Conservation (phyloP, 37 sponge, comb jelly and placozoan species). For the Diacarnus erythraeanus region DNA sequence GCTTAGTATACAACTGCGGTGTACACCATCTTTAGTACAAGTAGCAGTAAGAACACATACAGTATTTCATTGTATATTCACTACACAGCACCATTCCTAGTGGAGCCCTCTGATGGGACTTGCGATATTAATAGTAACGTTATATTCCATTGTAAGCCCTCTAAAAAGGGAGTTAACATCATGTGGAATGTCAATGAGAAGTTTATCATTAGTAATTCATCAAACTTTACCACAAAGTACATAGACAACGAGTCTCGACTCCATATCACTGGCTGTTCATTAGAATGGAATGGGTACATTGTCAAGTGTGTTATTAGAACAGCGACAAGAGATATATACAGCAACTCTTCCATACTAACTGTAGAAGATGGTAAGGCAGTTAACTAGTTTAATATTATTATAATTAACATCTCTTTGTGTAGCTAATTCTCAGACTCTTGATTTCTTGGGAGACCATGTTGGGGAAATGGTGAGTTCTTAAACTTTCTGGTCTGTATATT, state of each 20-base stretch:
- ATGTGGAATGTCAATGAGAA: neutral
- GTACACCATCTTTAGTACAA: too few species aligned
- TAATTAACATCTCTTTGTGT: too few species aligned
- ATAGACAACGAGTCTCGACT: neutral
- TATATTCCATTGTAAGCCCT: neutral
- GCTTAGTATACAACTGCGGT: too few species aligned
- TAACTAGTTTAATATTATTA: too few species aligned
- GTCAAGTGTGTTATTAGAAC: neutral
- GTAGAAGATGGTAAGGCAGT: too few species aligned
- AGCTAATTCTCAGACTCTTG: too few species aligned
- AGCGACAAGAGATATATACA: neutral
- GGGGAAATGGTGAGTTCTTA: too few species aligned
- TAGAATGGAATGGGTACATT: neutral
- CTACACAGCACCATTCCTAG: too few species aligned
- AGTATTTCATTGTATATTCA: too few species aligned
- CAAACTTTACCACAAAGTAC: neutral
- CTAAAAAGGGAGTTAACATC: neutral
- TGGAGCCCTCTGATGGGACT: neutral
- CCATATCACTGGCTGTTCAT: neutral
- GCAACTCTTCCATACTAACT: neutral
- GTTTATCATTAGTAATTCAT: neutral
- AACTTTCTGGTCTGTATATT: too few species aligned
- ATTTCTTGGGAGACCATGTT: too few species aligned
- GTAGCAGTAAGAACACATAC: too few species aligned
- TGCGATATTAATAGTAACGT: neutral